A percentile compares a stretch with the other conserved stretches of the same genome.
Conservation (phyloP, 2,888 invertebrate species). For the Apodemia duryi region DNA sequence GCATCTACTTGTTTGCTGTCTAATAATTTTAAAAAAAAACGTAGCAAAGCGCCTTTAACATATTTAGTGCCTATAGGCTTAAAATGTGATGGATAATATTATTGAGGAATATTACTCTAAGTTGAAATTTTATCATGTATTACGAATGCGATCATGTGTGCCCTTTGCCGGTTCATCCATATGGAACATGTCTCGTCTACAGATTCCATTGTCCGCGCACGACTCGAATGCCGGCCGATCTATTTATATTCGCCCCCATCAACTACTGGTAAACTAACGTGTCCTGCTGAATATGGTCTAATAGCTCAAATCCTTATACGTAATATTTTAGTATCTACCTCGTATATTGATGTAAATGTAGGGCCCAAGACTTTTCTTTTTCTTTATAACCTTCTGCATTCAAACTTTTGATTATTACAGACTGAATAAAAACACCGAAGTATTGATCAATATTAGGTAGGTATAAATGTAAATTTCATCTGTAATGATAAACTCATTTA, state of each 20-base stretch:
- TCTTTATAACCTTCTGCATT: too few species aligned
- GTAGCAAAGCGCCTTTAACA: too few species aligned
- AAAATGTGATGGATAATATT: not conserved
- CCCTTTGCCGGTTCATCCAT: constrained; percentile 70
- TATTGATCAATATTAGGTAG: too few species aligned
- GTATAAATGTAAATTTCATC: too few species aligned
- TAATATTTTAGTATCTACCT: not conserved
- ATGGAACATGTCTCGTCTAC: constrained; percentile 71
- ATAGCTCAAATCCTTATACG: constrained; percentile 10
- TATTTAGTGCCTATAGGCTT: too few species aligned
- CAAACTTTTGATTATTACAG: too few species aligned
- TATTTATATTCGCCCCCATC: constrained; percentile 54
- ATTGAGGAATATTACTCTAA: not conserved
- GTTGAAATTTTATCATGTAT: not conserved
- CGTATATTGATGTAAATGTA: too few species aligned
- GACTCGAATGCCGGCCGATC: constrained; percentile 44
- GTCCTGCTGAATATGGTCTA: constrained; percentile 16
- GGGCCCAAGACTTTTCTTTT: too few species aligned
- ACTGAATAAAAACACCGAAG: too few species aligned
- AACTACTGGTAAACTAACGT: constrained; percentile 20
- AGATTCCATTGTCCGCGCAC: constrained; percentile 72
- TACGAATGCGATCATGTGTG: constrained; percentile 46
- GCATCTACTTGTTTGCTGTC: too few species aligned
- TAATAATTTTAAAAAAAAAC: too few species aligned
- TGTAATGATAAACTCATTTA: too few species aligned